Base-by-base conservation (phyloP, 2,113 vertebrate genomes). In the Gulo gulo region DNA sequence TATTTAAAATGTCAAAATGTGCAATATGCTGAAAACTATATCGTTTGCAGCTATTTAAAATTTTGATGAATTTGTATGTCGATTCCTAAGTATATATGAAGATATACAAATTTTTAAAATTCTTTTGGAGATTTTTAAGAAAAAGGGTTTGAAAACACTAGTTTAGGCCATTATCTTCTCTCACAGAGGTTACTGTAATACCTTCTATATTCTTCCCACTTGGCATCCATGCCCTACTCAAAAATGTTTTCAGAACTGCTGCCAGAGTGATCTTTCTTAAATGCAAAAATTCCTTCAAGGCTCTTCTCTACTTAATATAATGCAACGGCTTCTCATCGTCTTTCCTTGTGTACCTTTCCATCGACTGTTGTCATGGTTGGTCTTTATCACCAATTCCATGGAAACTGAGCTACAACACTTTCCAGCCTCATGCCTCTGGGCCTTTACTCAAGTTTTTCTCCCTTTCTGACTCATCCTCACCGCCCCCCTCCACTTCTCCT, bases 1-100 rank as follows among this genome's bases (percentile, higher is more conserved):
- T 88, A 89, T 74, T 95, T 86, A 55, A 98, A 92, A 90, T 74
- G 82, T 93, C 92, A 97, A 93, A 94, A 93, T 82, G 67, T 89
- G 81, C 29, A 96, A 95, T 78, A 78, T 95, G 65, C 36, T 96
- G 14, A 93, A 96, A 97, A 71, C 85, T 81, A 86, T 36, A 92
- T 91, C 29, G 85, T 94, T 87, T 74, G 21, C 24, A 90, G 74
- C 29, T 59, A 88, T 71, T 96, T 92, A 92, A 97, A 67, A 55
- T 63, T 63, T 78, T 57, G 57, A 80, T 71, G 31, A 92, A 82
- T 94, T 86, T 88, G 39, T 94, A 91, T 86, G 47, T 74, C 10
- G 21, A 50, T 78, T 94, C 61, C 36, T 80, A 97, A 80, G 29
- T 80, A 87, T 39, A 71, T 65, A 39, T 89, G 50, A 97, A 11